These are phyloP conservation scores for Pristiophorus japonicus DNA, from an alignment of 2,113 vertebrate species.

Conservation along the genomic window DNA sequence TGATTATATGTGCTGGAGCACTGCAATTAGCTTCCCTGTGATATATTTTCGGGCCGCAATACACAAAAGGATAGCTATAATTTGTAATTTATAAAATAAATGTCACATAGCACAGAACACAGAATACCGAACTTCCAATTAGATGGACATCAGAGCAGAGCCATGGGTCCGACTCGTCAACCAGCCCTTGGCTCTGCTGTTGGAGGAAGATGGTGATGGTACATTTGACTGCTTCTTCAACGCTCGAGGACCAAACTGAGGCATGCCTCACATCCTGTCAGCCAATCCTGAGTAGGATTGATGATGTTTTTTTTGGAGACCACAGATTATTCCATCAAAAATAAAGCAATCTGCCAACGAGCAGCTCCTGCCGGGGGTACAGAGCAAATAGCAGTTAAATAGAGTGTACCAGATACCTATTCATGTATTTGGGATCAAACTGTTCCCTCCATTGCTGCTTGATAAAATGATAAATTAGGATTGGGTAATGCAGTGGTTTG, in stretches of 20 bases:
- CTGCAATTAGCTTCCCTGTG: background rate
- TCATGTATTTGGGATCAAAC: background rate
- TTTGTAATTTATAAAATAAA: background rate
- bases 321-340: background rate
- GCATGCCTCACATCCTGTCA: background rate
- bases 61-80: background rate
- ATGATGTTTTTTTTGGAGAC: background rate
- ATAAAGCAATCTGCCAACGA: background rate
- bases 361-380: background rate
- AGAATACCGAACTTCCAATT: background rate
- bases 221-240: background rate
- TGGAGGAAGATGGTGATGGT: background rate
- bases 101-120: background rate
- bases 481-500: background rate
- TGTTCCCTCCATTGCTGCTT: background rate
- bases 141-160: background rate
- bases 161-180: background rate
- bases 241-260: background rate
- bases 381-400: background rate
- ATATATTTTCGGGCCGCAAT: background rate
- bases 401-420: background rate
- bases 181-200: background rate
- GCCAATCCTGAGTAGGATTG: background rate
- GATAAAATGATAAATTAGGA: background rate
- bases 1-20: background rate